Evolutionary conservation across 2,797 vertebrate genomes (phyloP).

Genomic region (Tangara arthus): DNA sequence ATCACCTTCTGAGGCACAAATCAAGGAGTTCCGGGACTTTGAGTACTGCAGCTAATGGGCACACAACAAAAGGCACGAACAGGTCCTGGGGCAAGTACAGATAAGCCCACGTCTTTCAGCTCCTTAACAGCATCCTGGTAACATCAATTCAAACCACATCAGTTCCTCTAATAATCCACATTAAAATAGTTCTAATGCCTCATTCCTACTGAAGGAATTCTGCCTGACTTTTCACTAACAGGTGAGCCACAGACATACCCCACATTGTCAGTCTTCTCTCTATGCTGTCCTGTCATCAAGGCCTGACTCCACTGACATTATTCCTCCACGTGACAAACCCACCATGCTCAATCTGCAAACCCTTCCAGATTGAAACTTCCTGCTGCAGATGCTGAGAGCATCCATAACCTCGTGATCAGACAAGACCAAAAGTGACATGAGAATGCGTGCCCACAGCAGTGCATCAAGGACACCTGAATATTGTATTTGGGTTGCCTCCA

Average conservation of each 20-base stretch:
- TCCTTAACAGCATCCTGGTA: not conserved
- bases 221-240: not conserved
- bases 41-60: not conserved
- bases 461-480: not conserved
- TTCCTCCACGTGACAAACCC: not conserved
- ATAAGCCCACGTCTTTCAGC: not conserved
- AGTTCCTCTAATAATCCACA: not conserved
- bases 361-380: not conserved
- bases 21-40: not conserved
- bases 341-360: not conserved
- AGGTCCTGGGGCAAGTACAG: not conserved
- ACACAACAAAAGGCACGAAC: not conserved
- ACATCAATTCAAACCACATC: not conserved
- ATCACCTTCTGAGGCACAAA: not conserved
- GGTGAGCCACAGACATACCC: not conserved
- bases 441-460: accelerated
- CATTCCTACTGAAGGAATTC: not conserved
- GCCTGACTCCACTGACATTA: not conserved
- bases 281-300: not conserved
- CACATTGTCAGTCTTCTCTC: not conserved
- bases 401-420: not conserved
- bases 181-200: not conserved
- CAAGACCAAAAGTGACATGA: not conserved
- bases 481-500: not conserved
- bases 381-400: not conserved